A percentile compares a stretch with the other conserved stretches of the same genome.
These are phyloP conservation scores for Scartelaos histophorus DNA, from an alignment of 2,113 vertebrate species.

Conservation along the genomic window DNA sequence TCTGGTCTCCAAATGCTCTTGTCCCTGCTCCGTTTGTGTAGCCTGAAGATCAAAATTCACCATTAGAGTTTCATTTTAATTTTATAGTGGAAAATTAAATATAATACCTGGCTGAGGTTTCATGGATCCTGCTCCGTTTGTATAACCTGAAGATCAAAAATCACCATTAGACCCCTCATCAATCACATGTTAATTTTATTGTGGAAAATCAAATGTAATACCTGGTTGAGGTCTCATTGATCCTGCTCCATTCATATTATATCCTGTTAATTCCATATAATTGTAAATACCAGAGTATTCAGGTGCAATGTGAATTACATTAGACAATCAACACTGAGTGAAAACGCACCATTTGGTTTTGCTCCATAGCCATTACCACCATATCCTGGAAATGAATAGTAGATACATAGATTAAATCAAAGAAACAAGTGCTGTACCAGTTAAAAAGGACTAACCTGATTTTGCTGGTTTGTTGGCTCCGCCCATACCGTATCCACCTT, in stretches of 20 bases:
- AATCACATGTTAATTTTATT: too few relatives aligned
- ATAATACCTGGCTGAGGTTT: slow-evolving; percentile 27
- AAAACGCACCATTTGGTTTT: slow-evolving; percentile 47
- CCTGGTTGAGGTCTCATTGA: slow-evolving; percentile 35
- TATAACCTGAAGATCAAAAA: background rate
- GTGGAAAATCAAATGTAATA: slow-evolving; percentile 5
- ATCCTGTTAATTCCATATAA: slow-evolving; percentile 30
- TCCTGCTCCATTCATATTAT: slow-evolving; percentile 42
- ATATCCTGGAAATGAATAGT: slow-evolving; percentile 31
- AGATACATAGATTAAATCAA: background rate
- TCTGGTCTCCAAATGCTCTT: slow-evolving; percentile 49
- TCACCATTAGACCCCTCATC: too few relatives aligned
- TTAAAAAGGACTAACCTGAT: slow-evolving; percentile 35
- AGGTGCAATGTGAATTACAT: background rate
- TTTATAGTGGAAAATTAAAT: background rate
- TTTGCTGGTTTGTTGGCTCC: slow-evolving; percentile 47
- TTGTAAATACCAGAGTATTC: background rate
- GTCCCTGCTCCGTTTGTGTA: slow-evolving; percentile 41
- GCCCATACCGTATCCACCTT: slow-evolving; percentile 44
- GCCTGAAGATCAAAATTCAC: slow-evolving; percentile 32
- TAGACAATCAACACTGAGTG: background rate
- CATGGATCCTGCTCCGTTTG: background rate
- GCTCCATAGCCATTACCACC: slow-evolving; percentile 46
- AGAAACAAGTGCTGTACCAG: background rate
- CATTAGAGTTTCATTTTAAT: slow-evolving; percentile 4